These are phyloP conservation scores for Propithecus deckenii DNA, from an alignment of 2,797 vertebrate species.

Conservation along the genomic window DNA sequence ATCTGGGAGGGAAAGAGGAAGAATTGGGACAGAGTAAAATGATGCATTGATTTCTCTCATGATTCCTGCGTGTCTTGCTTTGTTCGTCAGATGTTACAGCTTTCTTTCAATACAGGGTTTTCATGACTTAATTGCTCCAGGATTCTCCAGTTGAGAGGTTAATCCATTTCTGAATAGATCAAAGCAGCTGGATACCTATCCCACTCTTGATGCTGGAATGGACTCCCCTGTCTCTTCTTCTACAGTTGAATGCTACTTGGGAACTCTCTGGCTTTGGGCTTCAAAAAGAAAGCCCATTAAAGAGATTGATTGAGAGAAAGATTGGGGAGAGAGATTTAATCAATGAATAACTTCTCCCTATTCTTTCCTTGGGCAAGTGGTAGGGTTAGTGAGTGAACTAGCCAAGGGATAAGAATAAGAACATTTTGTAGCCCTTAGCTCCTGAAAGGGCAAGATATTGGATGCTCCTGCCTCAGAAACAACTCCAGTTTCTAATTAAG, in stretches of 20 bases:
- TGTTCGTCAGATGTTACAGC: background rate
- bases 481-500: background rate
- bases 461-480: background rate
- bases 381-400: background rate
- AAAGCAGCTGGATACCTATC: background rate
- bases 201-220: background rate
- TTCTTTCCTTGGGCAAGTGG: background rate
- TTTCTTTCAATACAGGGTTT: background rate
- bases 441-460: no score
- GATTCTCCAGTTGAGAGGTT: background rate
- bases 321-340: background rate
- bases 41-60: background rate
- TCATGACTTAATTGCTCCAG: background rate
- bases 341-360: background rate
- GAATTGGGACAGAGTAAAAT: background rate
- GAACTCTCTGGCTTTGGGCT: background rate
- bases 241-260: background rate
- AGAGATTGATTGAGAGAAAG: background rate
- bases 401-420: background rate
- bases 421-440: background rate
- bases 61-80: background rate
- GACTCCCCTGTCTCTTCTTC: background rate
- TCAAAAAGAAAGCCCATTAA: background rate
- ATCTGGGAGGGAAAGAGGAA: background rate
- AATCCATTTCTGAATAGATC: background rate